Conservation (phyloP, 2,888 invertebrate genomes). For the Drosophila niveifrons region DNA sequence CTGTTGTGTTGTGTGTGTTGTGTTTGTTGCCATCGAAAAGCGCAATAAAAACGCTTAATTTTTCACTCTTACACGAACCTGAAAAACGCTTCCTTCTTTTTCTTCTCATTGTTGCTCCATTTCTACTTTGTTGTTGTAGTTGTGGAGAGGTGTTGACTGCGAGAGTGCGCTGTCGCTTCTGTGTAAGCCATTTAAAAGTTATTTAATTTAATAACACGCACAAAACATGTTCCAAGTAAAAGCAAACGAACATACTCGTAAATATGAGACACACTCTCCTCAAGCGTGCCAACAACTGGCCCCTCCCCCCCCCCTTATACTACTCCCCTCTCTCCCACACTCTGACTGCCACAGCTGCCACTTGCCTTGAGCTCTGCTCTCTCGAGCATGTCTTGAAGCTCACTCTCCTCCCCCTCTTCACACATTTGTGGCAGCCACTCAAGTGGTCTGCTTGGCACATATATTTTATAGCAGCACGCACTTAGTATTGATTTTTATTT, state of each 20-base stretch:
- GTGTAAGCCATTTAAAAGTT: conserved; percentile 78
- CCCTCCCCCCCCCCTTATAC: neutral
- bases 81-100: conserved; percentile 51
- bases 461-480: conserved; percentile 7
- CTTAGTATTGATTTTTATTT: conserved; percentile 25
- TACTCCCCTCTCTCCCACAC: neutral
- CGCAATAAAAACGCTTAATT: conserved; percentile 81
- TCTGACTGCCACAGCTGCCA: neutral
- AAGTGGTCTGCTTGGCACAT: conserved; percentile 6
- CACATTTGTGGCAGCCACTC: conserved; percentile 15
- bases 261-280: conserved; percentile 28
- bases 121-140: conserved; percentile 19
- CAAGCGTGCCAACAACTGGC: conserved; percentile 12
- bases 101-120: conserved; percentile 11
- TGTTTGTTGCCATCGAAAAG: conserved; percentile 70
- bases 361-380: neutral
- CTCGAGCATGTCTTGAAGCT: neutral
- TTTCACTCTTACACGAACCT: conserved; percentile 73
- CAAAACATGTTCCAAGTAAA: conserved; percentile 72
- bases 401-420: neutral
- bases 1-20: conserved; percentile 46
- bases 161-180: conserved; percentile 53
- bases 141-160: conserved; percentile 25
- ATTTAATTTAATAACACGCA: conserved; percentile 78
- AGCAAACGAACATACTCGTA: conserved; percentile 59